phyloP scores from a whole-genome alignment of 2,113 vertebrate genomes.

The Megaceryle maxima region DNA sequence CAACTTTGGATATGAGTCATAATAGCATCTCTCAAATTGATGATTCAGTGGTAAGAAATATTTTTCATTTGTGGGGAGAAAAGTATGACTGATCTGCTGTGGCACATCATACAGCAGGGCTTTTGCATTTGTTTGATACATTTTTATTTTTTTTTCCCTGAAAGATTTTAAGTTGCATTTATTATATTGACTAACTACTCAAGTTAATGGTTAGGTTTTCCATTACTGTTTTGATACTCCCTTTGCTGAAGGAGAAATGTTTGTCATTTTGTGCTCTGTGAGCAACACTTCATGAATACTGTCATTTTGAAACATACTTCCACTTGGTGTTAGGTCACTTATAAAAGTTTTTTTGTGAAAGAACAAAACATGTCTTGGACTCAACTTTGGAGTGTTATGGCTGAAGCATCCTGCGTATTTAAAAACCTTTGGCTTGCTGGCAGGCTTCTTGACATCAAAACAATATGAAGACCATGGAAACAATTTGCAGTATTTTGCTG shows the following conservation, averaged over 20 bases:
- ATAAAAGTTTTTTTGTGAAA: not conserved
- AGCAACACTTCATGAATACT: not conserved
- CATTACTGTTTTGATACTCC: not conserved
- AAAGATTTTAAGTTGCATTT: not conserved
- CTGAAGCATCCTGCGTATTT: not conserved
- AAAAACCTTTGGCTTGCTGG: not conserved
- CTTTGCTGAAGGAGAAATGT: not conserved
- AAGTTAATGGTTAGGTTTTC: not conserved
- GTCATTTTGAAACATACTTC: not conserved
- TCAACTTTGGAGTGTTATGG: not conserved
- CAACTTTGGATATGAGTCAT: conserved; percentile 95
- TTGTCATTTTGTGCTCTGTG: not conserved
- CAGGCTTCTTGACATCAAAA: not conserved
- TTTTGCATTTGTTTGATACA: not conserved
- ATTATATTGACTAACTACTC: not conserved
- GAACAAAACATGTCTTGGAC: not conserved
- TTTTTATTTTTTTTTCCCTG: not conserved
- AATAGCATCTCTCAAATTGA: conserved; percentile 89
- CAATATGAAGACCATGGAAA: not conserved
- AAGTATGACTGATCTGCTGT: not conserved
- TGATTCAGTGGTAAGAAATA: conserved; percentile 87
- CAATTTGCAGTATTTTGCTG: not conserved
- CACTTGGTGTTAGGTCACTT: not conserved
- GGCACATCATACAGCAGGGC: not conserved
- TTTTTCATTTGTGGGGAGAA: not conserved